Conservation (phyloP, 1,140 invertebrate genomes). For the Pogonognathellus flavescens region DNA sequence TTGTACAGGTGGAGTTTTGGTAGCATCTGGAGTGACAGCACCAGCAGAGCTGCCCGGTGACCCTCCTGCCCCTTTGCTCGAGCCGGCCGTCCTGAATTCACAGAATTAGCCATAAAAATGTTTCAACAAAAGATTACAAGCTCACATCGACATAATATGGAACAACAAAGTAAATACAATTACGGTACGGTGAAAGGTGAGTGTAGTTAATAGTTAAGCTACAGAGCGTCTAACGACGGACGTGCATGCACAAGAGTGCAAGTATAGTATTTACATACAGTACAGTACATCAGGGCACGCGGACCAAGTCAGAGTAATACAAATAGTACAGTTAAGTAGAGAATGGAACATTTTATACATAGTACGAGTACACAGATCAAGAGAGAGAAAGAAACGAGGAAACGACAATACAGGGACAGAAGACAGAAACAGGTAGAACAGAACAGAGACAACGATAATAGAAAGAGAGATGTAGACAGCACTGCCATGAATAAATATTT, state of each 20-base stretch:
- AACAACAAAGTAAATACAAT: conserved; percentile 49
- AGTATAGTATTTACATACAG: neutral
- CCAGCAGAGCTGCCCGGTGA: conserved; percentile 68
- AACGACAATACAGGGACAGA: neutral
- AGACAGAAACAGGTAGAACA: neutral
- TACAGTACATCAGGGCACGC: conserved; percentile 6
- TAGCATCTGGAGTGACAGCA: conserved; percentile 71
- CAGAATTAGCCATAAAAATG: conserved; percentile 36
- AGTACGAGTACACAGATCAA: neutral
- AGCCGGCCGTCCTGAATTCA: conserved; percentile 64
- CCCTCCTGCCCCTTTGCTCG: conserved; percentile 63
- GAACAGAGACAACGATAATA: no score
- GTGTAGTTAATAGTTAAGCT: conserved; percentile 27
- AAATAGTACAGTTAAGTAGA: neutral
- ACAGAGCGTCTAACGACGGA: conserved; percentile 29
- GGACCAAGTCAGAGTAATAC: neutral
- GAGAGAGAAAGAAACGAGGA: neutral
- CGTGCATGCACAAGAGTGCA: conserved; percentile 35
- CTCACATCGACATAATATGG: conserved; percentile 18
- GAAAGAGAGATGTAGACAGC: no score
- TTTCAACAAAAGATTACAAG: neutral
- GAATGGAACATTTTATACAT: no score
- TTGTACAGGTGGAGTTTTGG: conserved; percentile 78
- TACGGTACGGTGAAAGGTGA: conserved; percentile 41
- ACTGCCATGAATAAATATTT: no score